Evolutionary conservation across 35 echinoderm and acorn worm species (phyloP).

Genomic region (Holothuria glaberrima): DNA sequence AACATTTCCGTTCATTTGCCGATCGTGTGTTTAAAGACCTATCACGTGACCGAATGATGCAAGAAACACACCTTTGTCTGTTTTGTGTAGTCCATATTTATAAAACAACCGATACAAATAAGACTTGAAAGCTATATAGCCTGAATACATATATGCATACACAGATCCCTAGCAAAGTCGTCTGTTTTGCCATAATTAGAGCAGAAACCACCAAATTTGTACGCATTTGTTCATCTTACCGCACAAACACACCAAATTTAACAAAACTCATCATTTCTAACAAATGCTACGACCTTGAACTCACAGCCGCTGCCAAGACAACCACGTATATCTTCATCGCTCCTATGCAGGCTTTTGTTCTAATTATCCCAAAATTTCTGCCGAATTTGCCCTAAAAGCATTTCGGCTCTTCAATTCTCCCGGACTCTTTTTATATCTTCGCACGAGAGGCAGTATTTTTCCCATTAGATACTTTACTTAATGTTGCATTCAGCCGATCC

Average conservation of each 20-base stretch:
- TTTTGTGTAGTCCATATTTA: too few relatives aligned
- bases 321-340: constrained; percentile 30
- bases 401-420: constrained; percentile 43
- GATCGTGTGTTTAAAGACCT: too few relatives aligned
- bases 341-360: constrained; percentile 48
- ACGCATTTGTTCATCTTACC: constrained; percentile 5
- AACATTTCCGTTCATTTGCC: too few relatives aligned
- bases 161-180: too few relatives aligned
- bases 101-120: too few relatives aligned
- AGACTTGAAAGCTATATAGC: too few relatives aligned
- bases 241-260: background rate
- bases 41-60: too few relatives aligned
- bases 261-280: background rate
- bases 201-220: constrained; percentile 27
- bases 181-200: constrained; percentile 26
- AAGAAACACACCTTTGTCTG: too few relatives aligned
- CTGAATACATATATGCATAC: too few relatives aligned
- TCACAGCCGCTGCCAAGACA: constrained; percentile 43
- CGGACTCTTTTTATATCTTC: constrained; percentile 32
- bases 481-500: constrained; percentile 42
- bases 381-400: constrained; percentile 62
- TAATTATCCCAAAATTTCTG: constrained; percentile 61
- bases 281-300: constrained; percentile 41
- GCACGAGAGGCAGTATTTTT: constrained; percentile 28
- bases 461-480: constrained; percentile 50